Evolutionary conservation across 1,140 invertebrate species (phyloP).

Genomic region (Nephila pilipes): DNA sequence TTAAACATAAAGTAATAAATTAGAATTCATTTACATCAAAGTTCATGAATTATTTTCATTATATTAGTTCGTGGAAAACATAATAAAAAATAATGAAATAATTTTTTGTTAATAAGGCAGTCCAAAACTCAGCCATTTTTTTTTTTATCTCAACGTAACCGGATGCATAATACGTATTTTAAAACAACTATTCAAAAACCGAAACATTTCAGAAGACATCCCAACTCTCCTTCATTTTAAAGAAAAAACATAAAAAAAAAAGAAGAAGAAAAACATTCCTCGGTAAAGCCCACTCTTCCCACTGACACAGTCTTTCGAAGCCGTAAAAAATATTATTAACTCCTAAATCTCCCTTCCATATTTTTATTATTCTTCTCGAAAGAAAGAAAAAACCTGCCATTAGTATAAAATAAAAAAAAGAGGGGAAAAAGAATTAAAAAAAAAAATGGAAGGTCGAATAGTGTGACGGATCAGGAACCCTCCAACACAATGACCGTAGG

Average conservation of each 20-base stretch:
- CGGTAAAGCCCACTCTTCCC: constrained; percentile 1
- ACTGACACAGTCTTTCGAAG: not conserved
- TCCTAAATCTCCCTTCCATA: constrained; percentile 3
- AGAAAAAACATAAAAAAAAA: not conserved
- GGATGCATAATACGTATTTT: no score
- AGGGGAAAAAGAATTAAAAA: no score
- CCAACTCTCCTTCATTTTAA: not conserved
- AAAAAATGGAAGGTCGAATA: not conserved
- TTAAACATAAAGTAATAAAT: no score
- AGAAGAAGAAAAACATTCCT: constrained; percentile 8
- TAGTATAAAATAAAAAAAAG: constrained; percentile 38
- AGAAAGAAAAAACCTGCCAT: not conserved
- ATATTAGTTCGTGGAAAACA: no score
- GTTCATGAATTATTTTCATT: no score
- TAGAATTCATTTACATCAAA: no score
- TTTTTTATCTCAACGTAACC: no score
- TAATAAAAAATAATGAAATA: no score
- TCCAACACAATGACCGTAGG: constrained; percentile 65
- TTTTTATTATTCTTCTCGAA: constrained; percentile 23
- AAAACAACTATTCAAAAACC: not conserved
- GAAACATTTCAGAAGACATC: not conserved
- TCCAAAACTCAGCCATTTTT: no score
- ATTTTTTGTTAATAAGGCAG: no score
- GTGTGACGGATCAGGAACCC: constrained; percentile 57
- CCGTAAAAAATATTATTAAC: constrained; percentile 13